Percentiles rank a stretch among this genome's conserved stretches.
Conservation (phyloP, 2,797 vertebrate species). For the Rhinatrema bivittatum region DNA sequence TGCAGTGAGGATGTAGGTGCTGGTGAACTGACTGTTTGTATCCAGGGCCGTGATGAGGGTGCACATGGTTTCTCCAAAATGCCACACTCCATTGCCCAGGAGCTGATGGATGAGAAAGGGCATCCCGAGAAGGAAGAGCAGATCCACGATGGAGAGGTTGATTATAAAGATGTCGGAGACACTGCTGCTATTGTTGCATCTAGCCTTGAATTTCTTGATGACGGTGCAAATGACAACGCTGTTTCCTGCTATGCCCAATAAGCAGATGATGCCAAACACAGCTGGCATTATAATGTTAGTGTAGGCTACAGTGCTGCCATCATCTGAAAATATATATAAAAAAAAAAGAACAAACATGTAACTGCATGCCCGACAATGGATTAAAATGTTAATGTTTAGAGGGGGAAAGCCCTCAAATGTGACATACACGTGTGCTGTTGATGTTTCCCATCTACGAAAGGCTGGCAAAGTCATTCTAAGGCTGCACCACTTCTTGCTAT, state of each 20-base stretch:
- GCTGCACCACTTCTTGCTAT: too few relatives aligned
- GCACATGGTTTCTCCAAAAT: slow-evolving; percentile 17
- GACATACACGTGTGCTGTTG: too few relatives aligned
- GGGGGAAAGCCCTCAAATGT: too few relatives aligned
- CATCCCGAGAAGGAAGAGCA: slow-evolving; percentile 33
- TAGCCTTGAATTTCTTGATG: slow-evolving; percentile 29
- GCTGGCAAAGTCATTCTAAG: too few relatives aligned
- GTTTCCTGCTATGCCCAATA: slow-evolving; percentile 22
- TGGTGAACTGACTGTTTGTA: slow-evolving; percentile 37
- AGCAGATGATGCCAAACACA: slow-evolving; percentile 28
- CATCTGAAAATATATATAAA: slow-evolving; percentile 1
- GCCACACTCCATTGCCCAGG: slow-evolving; percentile 28
- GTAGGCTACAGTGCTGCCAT: slow-evolving; percentile 7
- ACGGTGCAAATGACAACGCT: slow-evolving; percentile 21
- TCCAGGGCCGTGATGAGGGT: slow-evolving; percentile 24
- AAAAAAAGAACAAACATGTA: not conserved
- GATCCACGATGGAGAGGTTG: slow-evolving; percentile 28
- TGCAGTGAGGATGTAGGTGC: slow-evolving; percentile 27
- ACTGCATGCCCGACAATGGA: too few relatives aligned
- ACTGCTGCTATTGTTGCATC: slow-evolving; percentile 7
- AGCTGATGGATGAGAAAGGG: slow-evolving; percentile 37
- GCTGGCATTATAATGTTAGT: slow-evolving; percentile 22
- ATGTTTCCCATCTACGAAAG: too few relatives aligned
- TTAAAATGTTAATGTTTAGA: too few relatives aligned
- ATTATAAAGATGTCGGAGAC: slow-evolving; percentile 28